Base-by-base conservation (phyloP, 37 sponge, comb jelly and placozoan genomes). In the Cliona cf. orientalis region DNA sequence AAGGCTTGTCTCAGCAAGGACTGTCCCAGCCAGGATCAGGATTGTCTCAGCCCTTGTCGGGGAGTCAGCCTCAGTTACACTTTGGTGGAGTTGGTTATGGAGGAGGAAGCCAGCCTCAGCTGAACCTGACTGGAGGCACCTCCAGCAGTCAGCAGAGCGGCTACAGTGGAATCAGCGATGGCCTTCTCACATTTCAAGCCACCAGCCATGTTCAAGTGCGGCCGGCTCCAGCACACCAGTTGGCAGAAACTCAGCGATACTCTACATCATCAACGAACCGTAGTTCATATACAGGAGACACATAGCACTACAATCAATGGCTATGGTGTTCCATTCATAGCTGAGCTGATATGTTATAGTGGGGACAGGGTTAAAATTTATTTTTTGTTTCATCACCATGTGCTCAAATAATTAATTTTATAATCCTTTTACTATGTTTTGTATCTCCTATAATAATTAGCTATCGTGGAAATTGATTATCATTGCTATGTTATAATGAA, bases 191-290 rank as follows among this genome's bases (percentile, higher is more conserved):
- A 49, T 14, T 14, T 19, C 14, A 9, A 19, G 53, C 53, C 53
- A 49, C 53, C 14, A 9, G 14, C 53, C 9, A 9, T 19, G 14
- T 14, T 49, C 53, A 49, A 49, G 14, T 19, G 14, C n/a, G n/a
- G n/a, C n/a, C n/a, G n/a, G n/a, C n/a, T n/a, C 53, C 53, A 9
- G 53, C 63, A 6, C 63, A 61, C 28, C 63, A 61, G 26, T n/a
- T 61, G n/a, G 63, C 26, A 61, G 63, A 61, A 28, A 61, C 28
- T n/a, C 63, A 61, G 28, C 63, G 63, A 21, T 61, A 61, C 26
- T 61, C 63, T 6, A 61, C 63, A 12, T 11, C 63, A 25, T 61
- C 63, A 26, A n/a, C 28, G 26, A 61, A 12, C 28, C 26, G 25
- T 28, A 26, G 63, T 6, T 26, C 63, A 25, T 28, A 61, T 25